phyloP scores from a whole-genome alignment of 2,888 invertebrate species.

The Lamellibrachia satsuma region DNA sequence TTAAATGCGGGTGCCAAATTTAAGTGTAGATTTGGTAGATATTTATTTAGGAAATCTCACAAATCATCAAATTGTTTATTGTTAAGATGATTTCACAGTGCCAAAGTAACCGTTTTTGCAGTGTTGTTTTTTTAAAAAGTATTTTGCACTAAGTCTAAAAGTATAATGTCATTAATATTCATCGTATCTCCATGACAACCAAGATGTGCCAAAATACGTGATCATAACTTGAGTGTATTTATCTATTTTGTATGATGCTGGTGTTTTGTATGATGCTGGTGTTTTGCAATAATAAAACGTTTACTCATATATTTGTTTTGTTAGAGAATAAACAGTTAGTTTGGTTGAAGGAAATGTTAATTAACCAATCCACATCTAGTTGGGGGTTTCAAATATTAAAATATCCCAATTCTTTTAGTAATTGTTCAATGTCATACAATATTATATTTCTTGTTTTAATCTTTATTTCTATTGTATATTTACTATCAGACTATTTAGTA shows the following conservation, averaged over 20 bases:
- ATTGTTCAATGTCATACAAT: no score
- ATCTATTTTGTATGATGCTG: background rate
- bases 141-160: background rate
- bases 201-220: background rate
- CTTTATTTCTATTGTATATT: no score
- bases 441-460: no score
- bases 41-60: background rate
- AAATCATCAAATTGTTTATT: background rate
- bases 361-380: no score
- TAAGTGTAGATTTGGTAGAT: background rate
- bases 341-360: no score
- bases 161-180: background rate
- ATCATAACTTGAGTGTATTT: background rate
- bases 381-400: no score
- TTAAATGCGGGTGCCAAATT: background rate
- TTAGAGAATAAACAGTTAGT: no score
- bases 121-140: background rate
- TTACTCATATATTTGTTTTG: no score
- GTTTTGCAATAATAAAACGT: background rate
- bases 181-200: background rate
- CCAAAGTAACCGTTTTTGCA: background rate
- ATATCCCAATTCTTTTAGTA: no score
- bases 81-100: background rate
- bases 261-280: background rate
- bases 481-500: no score